A percentile compares a stretch with the other conserved stretches of the same genome.
These are phyloP conservation scores for Dorcus parallelipipedus DNA, from an alignment of 2,888 invertebrate genomes.

Conservation along the genomic window DNA sequence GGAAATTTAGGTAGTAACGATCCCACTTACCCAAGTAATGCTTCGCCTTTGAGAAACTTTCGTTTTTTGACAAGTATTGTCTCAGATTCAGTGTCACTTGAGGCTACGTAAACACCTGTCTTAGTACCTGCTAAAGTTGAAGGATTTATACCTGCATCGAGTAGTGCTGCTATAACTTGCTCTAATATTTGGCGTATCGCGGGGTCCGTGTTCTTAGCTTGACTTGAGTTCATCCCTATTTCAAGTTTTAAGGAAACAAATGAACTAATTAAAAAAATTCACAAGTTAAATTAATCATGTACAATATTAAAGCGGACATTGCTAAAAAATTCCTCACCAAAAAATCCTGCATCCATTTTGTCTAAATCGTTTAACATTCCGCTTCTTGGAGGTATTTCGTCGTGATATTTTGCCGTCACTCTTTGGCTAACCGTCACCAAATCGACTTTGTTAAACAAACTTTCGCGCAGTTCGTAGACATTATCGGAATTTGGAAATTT, in stretches of 20 bases:
- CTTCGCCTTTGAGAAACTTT: too few species aligned
- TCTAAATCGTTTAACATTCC: conserved; percentile 60
- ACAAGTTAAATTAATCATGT: too few species aligned
- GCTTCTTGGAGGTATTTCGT: conserved; percentile 57
- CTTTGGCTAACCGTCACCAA: conserved; percentile 77
- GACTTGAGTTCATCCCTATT: conserved; percentile 41
- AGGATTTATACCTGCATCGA: conserved; percentile 65
- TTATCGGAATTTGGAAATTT: conserved; percentile 77
- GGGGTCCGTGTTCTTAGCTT: conserved; percentile 57
- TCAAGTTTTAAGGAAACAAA: too few species aligned
- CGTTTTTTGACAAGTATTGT: too few species aligned
- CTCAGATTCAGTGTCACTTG: too few species aligned
- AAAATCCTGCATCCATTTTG: conserved; percentile 57
- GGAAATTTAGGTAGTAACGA: too few species aligned
- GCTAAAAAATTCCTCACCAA: conserved; percentile 33
- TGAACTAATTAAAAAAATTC: too few species aligned
- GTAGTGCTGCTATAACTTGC: conserved; percentile 55
- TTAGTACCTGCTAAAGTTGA: conserved; percentile 63
- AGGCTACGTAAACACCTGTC: conserved; percentile 76
- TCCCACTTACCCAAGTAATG: too few species aligned
- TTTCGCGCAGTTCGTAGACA: conserved; percentile 65
- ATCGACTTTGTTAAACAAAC: conserved; percentile 76
- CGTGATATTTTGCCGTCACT: conserved; percentile 68
- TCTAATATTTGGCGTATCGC: conserved; percentile 58
- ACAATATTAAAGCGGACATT: too few species aligned